A percentile compares a stretch with the other conserved stretches of the same genome.
Conservation (phyloP, 1,140 invertebrate species). For the Drosophila busckii region DNA sequence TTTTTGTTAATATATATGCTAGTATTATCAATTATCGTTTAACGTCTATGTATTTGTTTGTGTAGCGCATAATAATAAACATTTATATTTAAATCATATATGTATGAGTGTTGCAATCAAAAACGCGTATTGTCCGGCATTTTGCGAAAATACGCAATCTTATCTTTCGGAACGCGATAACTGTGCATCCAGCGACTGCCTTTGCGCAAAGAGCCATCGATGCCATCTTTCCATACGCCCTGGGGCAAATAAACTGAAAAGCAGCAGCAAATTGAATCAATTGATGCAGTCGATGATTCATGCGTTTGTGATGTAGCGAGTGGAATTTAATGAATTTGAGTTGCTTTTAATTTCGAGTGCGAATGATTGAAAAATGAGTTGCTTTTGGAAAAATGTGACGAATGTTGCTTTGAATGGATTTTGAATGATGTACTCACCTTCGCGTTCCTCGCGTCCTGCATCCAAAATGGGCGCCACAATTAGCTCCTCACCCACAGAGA, state of each 20-base stretch:
- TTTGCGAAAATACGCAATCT: conserved; percentile 91
- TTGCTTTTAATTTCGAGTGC: no score
- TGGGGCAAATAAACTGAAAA: conserved; percentile 88
- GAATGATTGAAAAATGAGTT: no score
- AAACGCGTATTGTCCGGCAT: conserved; percentile 91
- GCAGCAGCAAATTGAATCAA: background rate
- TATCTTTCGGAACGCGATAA: conserved; percentile 87
- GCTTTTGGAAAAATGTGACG: no score
- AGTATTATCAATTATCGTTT: no score
- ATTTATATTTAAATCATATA: conserved; percentile 16
- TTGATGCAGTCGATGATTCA: no score
- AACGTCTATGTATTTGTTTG: no score
- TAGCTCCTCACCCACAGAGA: conserved; percentile 92
- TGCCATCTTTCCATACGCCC: conserved; percentile 93
- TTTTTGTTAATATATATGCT: no score
- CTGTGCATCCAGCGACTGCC: conserved; percentile 94
- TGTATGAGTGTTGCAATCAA: conserved; percentile 76
- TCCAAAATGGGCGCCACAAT: conserved; percentile 94
- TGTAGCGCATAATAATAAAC: conserved; percentile 17
- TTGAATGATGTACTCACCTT: conserved; percentile 78
- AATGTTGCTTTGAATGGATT: background rate
- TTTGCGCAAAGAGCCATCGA: conserved; percentile 90
- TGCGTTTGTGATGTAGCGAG: no score
- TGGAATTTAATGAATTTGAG: no score
- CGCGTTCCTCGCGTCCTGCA: conserved; percentile 82